Evolutionary conservation across 2,888 invertebrate genomes (phyloP), one percentile per base, ranked within the genome.

Genomic region (Antitype chi): DNA sequence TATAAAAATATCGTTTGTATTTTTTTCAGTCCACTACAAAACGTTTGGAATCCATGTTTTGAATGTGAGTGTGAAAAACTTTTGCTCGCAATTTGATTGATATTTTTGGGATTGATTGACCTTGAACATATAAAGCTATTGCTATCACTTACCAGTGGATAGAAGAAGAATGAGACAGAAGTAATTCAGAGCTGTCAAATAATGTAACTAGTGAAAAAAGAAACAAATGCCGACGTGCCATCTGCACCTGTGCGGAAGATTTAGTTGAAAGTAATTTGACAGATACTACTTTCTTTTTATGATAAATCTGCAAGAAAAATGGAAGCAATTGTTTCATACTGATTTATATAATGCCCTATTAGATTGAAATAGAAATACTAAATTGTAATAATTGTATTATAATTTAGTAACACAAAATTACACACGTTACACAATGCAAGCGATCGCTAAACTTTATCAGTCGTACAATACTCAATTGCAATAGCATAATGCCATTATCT

Each of bases 401-500:
- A n/a, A n/a, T n/a, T n/a, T n/a, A n/a, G n/a, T n/a, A n/a, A 17
- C 7, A 70, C 60, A 63, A 72, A 71, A 72, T 76, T 70, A 74
- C 72, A 32, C 23, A n/a, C 25, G 17, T 28, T 63, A 66, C 53
- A 71, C 38, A 70, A 66, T 71, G 62, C 68, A 70, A 63, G n/a
- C 71, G 38, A 82, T 82, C 17, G 57, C 74, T 67, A 67, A 75
- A 84, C 70, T 84, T 75, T 81, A 84, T 77, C 77, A 67, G 53
- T 62, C 63, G 59, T 68, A 76, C 77, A 75, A 73, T 76, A 78
- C 79, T 74, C 73, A 84, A 84, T 86, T 87, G 84, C 77, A 77
- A 79, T 71, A 75, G 70, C 73, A 75, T 80, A 86, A 87, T 87
- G 60, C 70, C 55, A 81, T 85, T 84, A 81, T 77, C 64, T n/a